Evolutionary conservation across 92 coral and sea anemone genomes (phyloP).

Genomic region (Ricordea florida): DNA sequence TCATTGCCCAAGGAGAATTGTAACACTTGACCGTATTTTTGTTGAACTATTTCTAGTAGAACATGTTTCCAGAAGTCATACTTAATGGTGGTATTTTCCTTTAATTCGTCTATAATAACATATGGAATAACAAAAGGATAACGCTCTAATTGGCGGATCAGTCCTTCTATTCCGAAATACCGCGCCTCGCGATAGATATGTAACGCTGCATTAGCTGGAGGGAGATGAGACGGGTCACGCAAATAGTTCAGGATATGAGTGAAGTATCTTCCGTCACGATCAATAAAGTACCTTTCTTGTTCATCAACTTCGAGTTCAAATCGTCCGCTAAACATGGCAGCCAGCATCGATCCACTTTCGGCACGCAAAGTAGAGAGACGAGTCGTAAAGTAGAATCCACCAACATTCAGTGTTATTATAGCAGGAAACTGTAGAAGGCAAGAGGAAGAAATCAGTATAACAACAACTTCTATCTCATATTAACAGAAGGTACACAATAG

Average conservation of each 20-base stretch:
- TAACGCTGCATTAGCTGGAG: constrained; percentile 70
- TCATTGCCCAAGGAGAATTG: constrained; percentile 76
- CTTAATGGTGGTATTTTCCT: constrained; percentile 47
- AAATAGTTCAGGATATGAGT: constrained; percentile 81
- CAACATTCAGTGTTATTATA: constrained; percentile 83
- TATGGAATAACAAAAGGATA: constrained; percentile 69
- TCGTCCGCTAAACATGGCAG: constrained; percentile 93
- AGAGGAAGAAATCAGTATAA: background rate
- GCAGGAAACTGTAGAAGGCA: constrained; percentile 64
- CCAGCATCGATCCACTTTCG: constrained; percentile 82
- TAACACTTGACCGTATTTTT: constrained; percentile 64
- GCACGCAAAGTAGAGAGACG: constrained; percentile 77
- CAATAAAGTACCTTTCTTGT: constrained; percentile 87
- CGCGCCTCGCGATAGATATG: constrained; percentile 91
- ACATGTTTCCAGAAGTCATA: constrained; percentile 69
- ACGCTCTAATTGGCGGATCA: constrained; percentile 67
- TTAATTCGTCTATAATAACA: constrained; percentile 66
- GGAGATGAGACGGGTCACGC: constrained; percentile 84
- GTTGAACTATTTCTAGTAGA: constrained; percentile 45
- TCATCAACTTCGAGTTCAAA: constrained; percentile 69
- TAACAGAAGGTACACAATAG: too few species aligned
- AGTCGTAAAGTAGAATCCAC: constrained; percentile 94
- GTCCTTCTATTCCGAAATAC: constrained; percentile 75
- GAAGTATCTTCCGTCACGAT: constrained; percentile 89
- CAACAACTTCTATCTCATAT: background rate